Evolutionary conservation across 2,797 vertebrate genomes (phyloP).

Genomic region (Salmo trutta): DNA sequence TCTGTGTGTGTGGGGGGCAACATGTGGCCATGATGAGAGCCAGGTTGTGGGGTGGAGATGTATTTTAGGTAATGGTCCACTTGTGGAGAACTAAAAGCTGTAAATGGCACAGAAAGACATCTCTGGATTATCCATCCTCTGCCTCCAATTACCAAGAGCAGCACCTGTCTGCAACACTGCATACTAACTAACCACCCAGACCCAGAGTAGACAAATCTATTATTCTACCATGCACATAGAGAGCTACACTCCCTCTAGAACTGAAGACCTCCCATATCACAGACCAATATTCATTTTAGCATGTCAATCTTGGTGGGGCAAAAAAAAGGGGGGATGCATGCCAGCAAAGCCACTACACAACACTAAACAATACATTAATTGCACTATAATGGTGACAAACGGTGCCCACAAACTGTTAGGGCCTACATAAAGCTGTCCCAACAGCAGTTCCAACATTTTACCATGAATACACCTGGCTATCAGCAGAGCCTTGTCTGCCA

Average conservation of each 20-base stretch:
- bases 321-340: no score
- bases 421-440: no score
- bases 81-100: neutral
- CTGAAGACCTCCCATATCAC: neutral
- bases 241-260: neutral
- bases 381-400: no score
- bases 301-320: no score
- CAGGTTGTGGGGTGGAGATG: neutral
- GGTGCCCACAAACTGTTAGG: no score
- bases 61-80: neutral
- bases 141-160: neutral
- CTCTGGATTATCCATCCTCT: neutral
- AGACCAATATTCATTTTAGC: neutral
- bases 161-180: neutral
- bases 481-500: no score
- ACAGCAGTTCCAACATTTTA: no score
- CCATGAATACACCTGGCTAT: no score
- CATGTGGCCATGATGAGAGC: no score
- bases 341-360: no score
- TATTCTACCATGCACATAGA: neutral
- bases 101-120: neutral
- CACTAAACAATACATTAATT: no score
- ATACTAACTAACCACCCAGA: neutral
- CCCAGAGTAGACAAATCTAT: neutral
- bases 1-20: neutral